Percentiles rank a stretch among this genome's conserved stretches.
Evolutionary conservation across 1,140 invertebrate genomes (phyloP).

Genomic region (Lysiphlebus fabarum): DNA sequence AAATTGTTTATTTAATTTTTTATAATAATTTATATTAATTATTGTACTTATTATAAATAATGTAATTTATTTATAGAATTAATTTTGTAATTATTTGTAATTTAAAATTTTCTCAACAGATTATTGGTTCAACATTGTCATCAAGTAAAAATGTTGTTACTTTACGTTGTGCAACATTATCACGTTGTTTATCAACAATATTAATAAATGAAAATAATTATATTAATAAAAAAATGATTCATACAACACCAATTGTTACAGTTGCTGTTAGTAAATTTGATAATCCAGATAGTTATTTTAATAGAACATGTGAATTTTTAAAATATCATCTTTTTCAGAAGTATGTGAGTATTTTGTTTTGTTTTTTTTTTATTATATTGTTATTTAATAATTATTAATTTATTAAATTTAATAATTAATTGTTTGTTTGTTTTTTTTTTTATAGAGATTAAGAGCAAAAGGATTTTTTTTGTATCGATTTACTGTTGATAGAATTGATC

Average conservation of each 20-base stretch:
- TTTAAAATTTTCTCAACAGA: too few species aligned
- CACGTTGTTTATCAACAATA: too few species aligned
- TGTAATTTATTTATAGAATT: too few species aligned
- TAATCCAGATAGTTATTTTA: background rate
- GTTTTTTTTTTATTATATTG: constrained; percentile 18
- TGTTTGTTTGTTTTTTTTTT: constrained; percentile 12
- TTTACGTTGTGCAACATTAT: too few species aligned
- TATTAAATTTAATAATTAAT: background rate
- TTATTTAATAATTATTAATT: background rate
- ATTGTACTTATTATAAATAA: too few species aligned
- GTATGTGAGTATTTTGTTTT: constrained; percentile 13
- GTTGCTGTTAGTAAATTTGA: background rate
- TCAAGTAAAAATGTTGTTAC: too few species aligned
- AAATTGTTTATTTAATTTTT: too few species aligned
- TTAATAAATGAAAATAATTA: too few species aligned
- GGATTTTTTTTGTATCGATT: constrained; percentile 31
- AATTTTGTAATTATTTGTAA: too few species aligned
- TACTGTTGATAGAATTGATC: constrained; percentile 31
- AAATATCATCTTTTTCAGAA: constrained; percentile 3
- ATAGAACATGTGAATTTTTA: background rate
- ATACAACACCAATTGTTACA: background rate
- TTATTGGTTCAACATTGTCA: too few species aligned
- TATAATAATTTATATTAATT: too few species aligned
- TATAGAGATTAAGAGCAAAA: constrained; percentile 29
- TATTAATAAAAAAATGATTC: too few species aligned